Evolutionary conservation across 2,797 vertebrate genomes (phyloP).

Genomic region (Clamator glandarius): DNA sequence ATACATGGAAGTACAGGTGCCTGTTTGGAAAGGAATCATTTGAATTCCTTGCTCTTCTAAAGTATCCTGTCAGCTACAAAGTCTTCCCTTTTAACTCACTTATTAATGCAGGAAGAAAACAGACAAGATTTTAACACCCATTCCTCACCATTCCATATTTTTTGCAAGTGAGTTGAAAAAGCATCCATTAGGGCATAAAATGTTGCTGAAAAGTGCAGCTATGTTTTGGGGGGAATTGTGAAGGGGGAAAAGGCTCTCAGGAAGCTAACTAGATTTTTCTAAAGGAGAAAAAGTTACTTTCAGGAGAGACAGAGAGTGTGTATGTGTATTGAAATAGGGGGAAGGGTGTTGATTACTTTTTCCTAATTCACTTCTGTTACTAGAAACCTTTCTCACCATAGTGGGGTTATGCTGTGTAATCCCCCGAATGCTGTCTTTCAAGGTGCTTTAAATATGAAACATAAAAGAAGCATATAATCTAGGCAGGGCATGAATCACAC

Average conservation of each 20-base stretch:
- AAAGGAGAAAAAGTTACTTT: background rate
- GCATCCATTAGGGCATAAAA: background rate
- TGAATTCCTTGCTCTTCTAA: background rate
- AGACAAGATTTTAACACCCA: background rate
- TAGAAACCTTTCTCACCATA: conserved; percentile 11
- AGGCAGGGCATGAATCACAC: background rate
- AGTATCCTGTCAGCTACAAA: background rate
- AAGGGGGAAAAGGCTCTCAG: background rate
- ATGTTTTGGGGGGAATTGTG: background rate
- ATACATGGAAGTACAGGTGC: background rate
- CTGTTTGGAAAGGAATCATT: background rate
- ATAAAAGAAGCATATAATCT: background rate
- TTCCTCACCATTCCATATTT: background rate
- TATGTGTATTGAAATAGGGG: background rate
- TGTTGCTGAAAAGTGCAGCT: background rate
- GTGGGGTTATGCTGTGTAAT: background rate
- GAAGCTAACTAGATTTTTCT: background rate
- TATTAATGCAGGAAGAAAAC: background rate
- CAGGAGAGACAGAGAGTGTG: background rate
- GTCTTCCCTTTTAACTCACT: background rate
- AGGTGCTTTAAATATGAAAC: conserved; percentile 21
- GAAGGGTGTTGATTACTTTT: background rate
- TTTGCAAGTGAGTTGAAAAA: background rate
- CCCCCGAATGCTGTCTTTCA: background rate
- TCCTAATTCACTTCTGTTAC: background rate